Base-by-base conservation (phyloP, 2,113 vertebrate species). In the Columba livia region DNA sequence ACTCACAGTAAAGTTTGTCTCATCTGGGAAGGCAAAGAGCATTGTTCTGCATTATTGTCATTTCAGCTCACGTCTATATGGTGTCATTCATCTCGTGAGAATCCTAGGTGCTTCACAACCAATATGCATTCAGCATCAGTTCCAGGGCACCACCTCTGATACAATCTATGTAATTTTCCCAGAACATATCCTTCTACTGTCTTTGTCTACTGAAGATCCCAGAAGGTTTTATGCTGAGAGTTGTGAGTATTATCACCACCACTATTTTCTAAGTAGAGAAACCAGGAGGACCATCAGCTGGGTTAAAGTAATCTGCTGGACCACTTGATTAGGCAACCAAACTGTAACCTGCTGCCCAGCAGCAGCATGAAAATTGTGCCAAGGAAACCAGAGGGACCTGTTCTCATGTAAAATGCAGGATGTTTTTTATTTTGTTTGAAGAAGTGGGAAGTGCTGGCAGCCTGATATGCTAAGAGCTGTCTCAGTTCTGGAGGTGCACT, bases 1-100 rank as follows among this genome's bases (percentile, higher is more conserved):
- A 12, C 3, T 85, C 53, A 97, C 24, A 0, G 44, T 91, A 85
- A 98, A 89, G 36, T 86, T 97, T 5, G 92, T 97, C 53, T 95
- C 85, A 96, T 96, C 98, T 98, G 85, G 48, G 72, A 93, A 96
- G n/a, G 67, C 57, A 90, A 90, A 95, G 81, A 88, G 11, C 48
- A 91, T 31, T 25, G 16, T 87, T 78, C 38, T 42, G 38, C 47
- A 38, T 95, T 88, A 79, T 5, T 85, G 25, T 40, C 19, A 90
- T 56, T 84, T 73, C 71, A 65, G 6, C 13, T 88, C 64, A 74
- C 0, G 2, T 51, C 60, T 56, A 18, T 28, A 9, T 9, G 17
- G 15, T 42, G 18, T 44, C 60, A 69, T 53, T 60, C 29, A 36
- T 61, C 62, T 48, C 9, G 2, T 0, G 10, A 51, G 38, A 56